These are phyloP conservation scores for Cerastis rubricosa DNA, from an alignment of 2,888 invertebrate species.

Conservation along the genomic window DNA sequence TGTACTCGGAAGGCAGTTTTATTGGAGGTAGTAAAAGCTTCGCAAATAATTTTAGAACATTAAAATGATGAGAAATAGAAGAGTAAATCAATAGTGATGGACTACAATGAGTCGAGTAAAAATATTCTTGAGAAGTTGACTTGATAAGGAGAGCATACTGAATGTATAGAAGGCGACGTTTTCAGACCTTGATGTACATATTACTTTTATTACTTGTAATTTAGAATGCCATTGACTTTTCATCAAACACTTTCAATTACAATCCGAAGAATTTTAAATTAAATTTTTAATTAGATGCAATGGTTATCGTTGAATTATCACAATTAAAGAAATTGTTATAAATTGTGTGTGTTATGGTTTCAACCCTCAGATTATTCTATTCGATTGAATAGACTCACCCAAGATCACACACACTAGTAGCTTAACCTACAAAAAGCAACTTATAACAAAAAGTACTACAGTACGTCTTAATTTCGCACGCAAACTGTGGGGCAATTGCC, in stretches of 20 bases:
- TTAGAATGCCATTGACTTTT: background rate
- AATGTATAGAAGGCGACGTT: background rate
- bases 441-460: no score
- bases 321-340: background rate
- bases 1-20: background rate
- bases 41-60: constrained; percentile 6
- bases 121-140: background rate
- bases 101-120: background rate
- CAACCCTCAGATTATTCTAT: background rate
- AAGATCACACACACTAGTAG: no score
- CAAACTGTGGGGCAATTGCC: no score
- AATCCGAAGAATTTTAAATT: background rate
- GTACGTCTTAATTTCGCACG: no score
- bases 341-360: background rate
- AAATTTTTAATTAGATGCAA: background rate
- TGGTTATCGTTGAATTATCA: background rate
- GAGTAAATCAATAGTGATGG: no score
- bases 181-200: background rate
- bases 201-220: background rate
- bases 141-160: background rate
- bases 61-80: background rate
- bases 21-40: constrained; percentile 14
- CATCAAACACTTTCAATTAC: background rate
- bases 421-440: no score
- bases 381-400: background rate